phyloP scores from a whole-genome alignment of 2,797 vertebrate genomes.

The Heteromormyrus szaboi region DNA sequence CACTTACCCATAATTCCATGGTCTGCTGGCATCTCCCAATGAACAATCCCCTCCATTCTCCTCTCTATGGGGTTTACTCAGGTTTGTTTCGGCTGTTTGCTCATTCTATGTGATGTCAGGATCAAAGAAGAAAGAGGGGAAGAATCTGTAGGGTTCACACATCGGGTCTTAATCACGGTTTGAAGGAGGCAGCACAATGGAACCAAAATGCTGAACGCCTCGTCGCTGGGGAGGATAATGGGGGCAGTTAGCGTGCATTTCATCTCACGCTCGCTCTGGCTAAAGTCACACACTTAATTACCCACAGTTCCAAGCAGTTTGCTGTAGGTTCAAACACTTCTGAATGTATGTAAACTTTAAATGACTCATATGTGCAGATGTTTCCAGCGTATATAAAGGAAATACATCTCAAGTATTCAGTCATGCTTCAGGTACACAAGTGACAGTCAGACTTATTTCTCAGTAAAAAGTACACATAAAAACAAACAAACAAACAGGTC shows the following conservation, averaged over 20 bases:
- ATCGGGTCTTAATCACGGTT: conserved; percentile 44
- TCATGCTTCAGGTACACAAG: neutral
- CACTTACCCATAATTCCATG: conserved; percentile 39
- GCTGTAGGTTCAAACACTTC: conserved; percentile 66
- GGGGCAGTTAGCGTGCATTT: conserved; percentile 49
- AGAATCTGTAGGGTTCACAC: conserved; percentile 44
- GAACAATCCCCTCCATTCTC: conserved; percentile 53
- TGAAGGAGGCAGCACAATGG: conserved; percentile 43
- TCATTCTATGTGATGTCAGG: conserved; percentile 46
- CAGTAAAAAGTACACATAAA: neutral
- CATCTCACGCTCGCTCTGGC: conserved; percentile 36
- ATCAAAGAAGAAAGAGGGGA: conserved; percentile 40
- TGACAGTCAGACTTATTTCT: neutral
- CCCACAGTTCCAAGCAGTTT: conserved; percentile 57
- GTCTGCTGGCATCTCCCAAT: conserved; percentile 46
- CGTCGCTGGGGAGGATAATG: conserved; percentile 49
- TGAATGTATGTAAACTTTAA: conserved; percentile 58
- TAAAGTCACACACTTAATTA: conserved; percentile 43
- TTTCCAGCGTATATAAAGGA: neutral
- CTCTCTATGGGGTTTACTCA: conserved; percentile 49
- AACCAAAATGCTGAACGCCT: conserved; percentile 37
- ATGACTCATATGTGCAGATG: neutral
- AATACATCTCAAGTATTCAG: neutral
- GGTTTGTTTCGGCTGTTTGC: conserved; percentile 33
- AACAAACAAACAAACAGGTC: neutral